Percentiles rank a stretch among this genome's conserved stretches.
These are phyloP conservation scores for Megalurothrips usitatus DNA, from an alignment of 2,888 invertebrate species.

Conservation along the genomic window DNA sequence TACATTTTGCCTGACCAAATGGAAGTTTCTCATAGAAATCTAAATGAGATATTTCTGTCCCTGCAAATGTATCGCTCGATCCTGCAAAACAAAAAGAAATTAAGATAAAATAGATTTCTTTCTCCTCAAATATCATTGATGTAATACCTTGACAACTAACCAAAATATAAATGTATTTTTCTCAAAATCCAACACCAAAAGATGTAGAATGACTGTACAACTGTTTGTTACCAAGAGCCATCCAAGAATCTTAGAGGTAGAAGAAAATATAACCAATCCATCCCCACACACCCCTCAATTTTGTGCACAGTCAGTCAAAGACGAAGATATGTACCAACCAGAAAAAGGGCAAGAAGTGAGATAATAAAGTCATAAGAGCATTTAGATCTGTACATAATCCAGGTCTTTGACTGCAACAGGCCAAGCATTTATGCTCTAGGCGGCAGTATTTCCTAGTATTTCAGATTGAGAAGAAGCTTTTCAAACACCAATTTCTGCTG, in stretches of 20 bases:
- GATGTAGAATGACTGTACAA: background rate
- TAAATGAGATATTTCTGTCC: conserved; percentile 31
- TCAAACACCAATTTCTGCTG: background rate
- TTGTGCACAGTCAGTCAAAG: conserved; percentile 14
- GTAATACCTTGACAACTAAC: background rate
- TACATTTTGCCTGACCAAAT: conserved; percentile 41
- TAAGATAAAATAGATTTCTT: conserved; percentile 26
- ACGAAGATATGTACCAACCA: conserved; percentile 9
- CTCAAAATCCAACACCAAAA: conserved; percentile 5
- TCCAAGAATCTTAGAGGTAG: conserved; percentile 12
- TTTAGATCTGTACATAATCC: background rate
- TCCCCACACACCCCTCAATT: conserved; percentile 7
- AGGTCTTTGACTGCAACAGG: conserved; percentile 4
- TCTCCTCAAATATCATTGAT: background rate
- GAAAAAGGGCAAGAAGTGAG: background rate
- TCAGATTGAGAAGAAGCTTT: conserved; percentile 13
- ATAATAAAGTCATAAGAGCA: background rate
- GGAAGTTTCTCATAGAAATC: conserved; percentile 37
- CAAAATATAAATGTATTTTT: background rate
- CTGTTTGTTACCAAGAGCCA: conserved; percentile 2
- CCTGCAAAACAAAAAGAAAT: conserved; percentile 31
- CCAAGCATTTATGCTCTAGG: background rate
- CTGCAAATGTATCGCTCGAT: conserved; percentile 30
- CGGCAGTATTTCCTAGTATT: background rate
- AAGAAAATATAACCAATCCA: conserved; percentile 21